Conservation (phyloP, 2,113 vertebrate species). For the Emydura subglobosa region DNA sequence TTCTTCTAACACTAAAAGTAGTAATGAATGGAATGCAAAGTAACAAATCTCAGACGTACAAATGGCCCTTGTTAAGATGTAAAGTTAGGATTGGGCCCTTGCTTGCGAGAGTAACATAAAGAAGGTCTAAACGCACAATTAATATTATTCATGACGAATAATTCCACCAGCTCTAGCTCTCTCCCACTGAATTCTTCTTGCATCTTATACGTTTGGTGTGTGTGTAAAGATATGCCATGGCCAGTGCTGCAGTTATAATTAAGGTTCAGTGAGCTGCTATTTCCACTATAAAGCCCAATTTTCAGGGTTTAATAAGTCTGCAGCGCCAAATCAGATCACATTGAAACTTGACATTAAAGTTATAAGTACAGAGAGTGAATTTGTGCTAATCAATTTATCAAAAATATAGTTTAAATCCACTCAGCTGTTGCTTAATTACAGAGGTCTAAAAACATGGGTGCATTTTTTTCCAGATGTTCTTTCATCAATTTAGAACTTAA, state of each 20-base stretch:
- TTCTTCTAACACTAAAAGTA: neutral
- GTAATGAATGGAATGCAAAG: neutral
- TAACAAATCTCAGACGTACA: neutral
- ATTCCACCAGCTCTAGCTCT: neutral
- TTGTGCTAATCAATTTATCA: constrained; percentile 20
- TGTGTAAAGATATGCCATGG: neutral
- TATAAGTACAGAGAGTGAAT: neutral
- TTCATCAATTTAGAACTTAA: neutral
- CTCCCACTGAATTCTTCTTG: neutral
- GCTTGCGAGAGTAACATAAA: neutral
- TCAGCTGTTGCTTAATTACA: neutral
- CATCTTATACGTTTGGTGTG: neutral
- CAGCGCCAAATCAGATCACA: neutral
- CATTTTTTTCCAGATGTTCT: neutral
- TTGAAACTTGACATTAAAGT: neutral
- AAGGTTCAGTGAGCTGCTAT: neutral
- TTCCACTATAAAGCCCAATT: neutral
- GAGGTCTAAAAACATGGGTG: neutral
- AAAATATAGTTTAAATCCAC: constrained; percentile 23
- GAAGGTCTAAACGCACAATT: neutral
- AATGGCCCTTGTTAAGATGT: no score
- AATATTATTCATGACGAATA: neutral
- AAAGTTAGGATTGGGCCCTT: neutral
- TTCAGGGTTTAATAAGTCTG: constrained; percentile 17
- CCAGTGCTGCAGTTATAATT: neutral